Conservation (phyloP, 1,140 invertebrate genomes). For the Riptortus pedestris region DNA sequence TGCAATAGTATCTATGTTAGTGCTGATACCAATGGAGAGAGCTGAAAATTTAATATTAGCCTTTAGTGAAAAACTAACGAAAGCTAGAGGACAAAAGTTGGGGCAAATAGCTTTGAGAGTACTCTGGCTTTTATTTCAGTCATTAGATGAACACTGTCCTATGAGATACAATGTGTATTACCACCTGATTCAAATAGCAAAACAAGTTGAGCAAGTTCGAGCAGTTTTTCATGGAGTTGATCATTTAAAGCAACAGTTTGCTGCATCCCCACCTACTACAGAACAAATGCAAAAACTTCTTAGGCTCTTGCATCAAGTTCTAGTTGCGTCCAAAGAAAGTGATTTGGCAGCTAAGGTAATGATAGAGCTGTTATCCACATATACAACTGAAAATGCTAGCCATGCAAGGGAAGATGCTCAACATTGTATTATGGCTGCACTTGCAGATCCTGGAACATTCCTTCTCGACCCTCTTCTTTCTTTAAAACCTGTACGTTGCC, state of each 20-base stretch:
- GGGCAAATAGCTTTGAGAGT: slow-evolving; percentile 73
- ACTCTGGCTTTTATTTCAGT: slow-evolving; percentile 82
- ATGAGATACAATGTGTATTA: slow-evolving; percentile 88
- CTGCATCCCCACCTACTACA: slow-evolving; percentile 67
- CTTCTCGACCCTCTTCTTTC: slow-evolving; percentile 84
- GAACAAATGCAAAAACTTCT: slow-evolving; percentile 89
- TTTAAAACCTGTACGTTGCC: slow-evolving; percentile 86
- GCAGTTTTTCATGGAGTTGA: slow-evolving; percentile 71
- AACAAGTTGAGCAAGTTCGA: slow-evolving; percentile 54
- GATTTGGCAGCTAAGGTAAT: slow-evolving; percentile 90
- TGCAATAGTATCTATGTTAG: slow-evolving; percentile 87
- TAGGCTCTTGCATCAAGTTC: slow-evolving; percentile 76
- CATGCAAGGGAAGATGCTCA: slow-evolving; percentile 93
- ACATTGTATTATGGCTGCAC: slow-evolving; percentile 85
- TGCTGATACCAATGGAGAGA: slow-evolving; percentile 72
- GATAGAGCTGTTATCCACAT: slow-evolving; percentile 90
- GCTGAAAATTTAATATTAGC: slow-evolving; percentile 82
- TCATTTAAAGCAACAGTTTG: slow-evolving; percentile 73
- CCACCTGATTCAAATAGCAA: slow-evolving; percentile 65
- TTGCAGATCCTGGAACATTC: slow-evolving; percentile 91
- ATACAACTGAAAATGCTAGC: slow-evolving; percentile 91
- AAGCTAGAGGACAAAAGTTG: slow-evolving; percentile 73
- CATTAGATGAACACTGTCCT: slow-evolving; percentile 68
- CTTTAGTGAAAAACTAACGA: slow-evolving; percentile 89
- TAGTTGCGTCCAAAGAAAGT: slow-evolving; percentile 62